Conservation (phyloP, 1,140 invertebrate genomes). For the Brachionus calyciflorus region DNA sequence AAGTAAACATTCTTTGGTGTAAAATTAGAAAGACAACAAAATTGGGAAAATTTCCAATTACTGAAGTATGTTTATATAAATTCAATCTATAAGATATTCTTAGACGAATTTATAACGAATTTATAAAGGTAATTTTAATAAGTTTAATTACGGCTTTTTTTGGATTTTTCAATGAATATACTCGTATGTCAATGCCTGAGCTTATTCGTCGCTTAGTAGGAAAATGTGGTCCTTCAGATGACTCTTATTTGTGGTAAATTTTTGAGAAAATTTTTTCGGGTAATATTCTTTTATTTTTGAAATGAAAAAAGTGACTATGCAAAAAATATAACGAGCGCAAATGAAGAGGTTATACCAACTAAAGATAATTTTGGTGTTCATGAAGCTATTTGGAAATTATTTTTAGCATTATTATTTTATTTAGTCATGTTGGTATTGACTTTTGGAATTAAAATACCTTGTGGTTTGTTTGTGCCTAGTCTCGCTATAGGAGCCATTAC, state of each 20-base stretch:
- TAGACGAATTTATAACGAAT: too few species aligned
- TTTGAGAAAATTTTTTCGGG: background rate
- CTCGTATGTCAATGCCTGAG: slow-evolving; percentile 88
- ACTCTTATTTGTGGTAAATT: slow-evolving; percentile 72
- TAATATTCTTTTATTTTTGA: background rate
- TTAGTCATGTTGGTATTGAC: slow-evolving; percentile 93
- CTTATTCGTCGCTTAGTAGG: slow-evolving; percentile 92
- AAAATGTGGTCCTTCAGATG: slow-evolving; percentile 87
- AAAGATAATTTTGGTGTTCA: slow-evolving; percentile 80
- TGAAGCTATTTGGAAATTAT: slow-evolving; percentile 80
- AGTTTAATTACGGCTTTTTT: slow-evolving; percentile 87
- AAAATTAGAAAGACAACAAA: slow-evolving; percentile 86
- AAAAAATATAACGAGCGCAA: slow-evolving; percentile 49
- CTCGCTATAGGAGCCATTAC: slow-evolving; percentile 83
- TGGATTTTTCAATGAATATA: slow-evolving; percentile 93
- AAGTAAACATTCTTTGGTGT: slow-evolving; percentile 92
- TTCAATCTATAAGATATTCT: background rate
- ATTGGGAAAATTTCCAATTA: slow-evolving; percentile 93
- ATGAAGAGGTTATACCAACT: slow-evolving; percentile 73
- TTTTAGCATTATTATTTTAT: slow-evolving; percentile 81
- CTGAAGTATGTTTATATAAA: slow-evolving; percentile 67
- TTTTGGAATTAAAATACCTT: slow-evolving; percentile 85
- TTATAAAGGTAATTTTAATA: slow-evolving; percentile 70
- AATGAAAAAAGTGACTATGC: slow-evolving; percentile 64
- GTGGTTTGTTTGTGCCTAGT: slow-evolving; percentile 63